A percentile compares a stretch with the other conserved stretches of the same genome.
These are phyloP conservation scores for Aplidium turbinatum DNA, from an alignment of 23 tunicate genomes.

Conservation along the genomic window DNA sequence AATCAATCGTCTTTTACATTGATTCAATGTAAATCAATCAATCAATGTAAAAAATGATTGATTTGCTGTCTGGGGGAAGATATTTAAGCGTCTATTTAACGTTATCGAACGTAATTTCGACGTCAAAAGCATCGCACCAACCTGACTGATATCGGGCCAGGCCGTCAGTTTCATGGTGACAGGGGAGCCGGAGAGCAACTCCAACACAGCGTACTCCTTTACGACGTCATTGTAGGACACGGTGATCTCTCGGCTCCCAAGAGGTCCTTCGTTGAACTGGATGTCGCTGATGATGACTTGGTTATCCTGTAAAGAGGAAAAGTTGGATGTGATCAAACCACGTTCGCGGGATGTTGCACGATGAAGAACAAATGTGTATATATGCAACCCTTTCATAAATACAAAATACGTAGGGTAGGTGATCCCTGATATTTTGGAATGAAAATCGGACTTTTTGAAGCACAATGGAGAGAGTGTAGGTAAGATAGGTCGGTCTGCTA, in stretches of 20 bases:
- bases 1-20: no score
- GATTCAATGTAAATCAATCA: no score
- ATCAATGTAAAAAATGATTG: neutral
- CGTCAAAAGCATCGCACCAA: neutral
- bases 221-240: constrained; percentile 49
- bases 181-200: constrained; percentile 72
- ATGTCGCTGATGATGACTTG: constrained; percentile 50
- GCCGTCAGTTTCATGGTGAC: constrained; percentile 54
- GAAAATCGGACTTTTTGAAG: no score
- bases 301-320: constrained; percentile 49
- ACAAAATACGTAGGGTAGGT: no score
- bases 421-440: no score
- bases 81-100: neutral
- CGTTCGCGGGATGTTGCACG: no score
- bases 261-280: constrained; percentile 86
- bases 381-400: no score
- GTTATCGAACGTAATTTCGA: neutral
- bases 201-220: constrained; percentile 60
- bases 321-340: no score
- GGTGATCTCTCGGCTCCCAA: constrained; percentile 63
- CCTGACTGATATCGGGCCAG: constrained; percentile 35
- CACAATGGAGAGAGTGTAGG: no score
- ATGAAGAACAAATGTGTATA: no score
- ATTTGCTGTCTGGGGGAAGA: neutral
- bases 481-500: no score